Evolutionary conservation across 2,113 vertebrate species (phyloP).

Genomic region (Panurus biarmicus): DNA sequence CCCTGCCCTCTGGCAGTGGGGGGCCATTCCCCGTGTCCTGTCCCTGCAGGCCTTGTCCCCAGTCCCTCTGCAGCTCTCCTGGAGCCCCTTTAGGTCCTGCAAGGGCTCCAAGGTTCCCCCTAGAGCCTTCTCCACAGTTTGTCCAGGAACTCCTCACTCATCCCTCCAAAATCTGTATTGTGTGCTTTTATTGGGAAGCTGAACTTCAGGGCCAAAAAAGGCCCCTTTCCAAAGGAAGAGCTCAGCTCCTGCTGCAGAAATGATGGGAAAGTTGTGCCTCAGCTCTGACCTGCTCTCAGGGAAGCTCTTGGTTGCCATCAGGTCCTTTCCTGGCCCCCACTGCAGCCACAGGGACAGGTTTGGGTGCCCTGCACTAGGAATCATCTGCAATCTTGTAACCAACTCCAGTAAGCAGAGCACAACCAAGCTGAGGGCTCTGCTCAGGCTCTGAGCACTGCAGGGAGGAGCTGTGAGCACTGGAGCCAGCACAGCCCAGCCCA

Average conservation of each 20-base stretch:
- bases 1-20: accelerated
- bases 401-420: not conserved
- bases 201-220: not conserved
- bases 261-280: not conserved
- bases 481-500: not conserved
- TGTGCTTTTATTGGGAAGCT: accelerated
- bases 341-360: not conserved
- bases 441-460: accelerated
- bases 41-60: not conserved
- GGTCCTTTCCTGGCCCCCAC: not conserved
- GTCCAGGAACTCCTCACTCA: not conserved
- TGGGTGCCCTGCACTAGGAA: not conserved
- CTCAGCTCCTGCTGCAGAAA: not conserved
- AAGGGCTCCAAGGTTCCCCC: accelerated
- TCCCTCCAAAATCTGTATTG: not conserved
- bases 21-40: not conserved
- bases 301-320: accelerated
- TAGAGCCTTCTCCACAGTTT: not conserved
- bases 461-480: not conserved
- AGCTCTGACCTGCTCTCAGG: not conserved
- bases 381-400: not conserved
- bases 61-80: not conserved
- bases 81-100: accelerated
- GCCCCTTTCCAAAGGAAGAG: not conserved
- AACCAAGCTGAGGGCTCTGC: too few species aligned